A percentile compares a stretch with the other conserved stretches of the same genome.
Evolutionary conservation across 2,113 vertebrate genomes (phyloP).

Genomic region (Ovis aries): DNA sequence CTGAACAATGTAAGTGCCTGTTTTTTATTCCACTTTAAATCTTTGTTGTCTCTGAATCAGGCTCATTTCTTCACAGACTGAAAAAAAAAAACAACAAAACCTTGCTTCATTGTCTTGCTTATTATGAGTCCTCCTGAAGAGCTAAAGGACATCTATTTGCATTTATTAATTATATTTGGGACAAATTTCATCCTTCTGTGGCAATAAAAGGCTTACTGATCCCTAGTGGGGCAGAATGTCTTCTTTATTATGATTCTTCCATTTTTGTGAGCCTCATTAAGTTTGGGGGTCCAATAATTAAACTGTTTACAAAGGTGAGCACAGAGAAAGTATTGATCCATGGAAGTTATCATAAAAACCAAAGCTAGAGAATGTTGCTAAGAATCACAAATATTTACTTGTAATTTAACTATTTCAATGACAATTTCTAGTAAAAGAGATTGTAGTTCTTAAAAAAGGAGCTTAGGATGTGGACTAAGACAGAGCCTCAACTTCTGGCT

Average conservation of each 20-base stretch:
- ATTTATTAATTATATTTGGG: conserved; percentile 52
- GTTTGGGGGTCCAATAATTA: background rate
- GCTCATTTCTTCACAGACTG: conserved; percentile 21
- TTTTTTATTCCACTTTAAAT: background rate
- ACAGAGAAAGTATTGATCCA: background rate
- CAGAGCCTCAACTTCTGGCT: background rate
- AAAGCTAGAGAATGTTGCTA: background rate
- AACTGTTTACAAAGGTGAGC: background rate
- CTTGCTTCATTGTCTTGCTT: background rate
- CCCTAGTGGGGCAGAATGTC: background rate
- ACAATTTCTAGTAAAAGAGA: background rate
- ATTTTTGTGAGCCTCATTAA: conserved; percentile 7
- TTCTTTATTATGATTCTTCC: conserved; percentile 19
- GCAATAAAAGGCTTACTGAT: conserved; percentile 9
- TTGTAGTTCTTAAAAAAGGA: background rate
- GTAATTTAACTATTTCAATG: background rate
- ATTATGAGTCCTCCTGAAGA: background rate
- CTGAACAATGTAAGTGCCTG: background rate
- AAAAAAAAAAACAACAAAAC: background rate
- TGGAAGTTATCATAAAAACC: background rate
- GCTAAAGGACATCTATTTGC: background rate
- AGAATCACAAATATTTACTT: background rate
- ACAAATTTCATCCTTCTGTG: conserved; percentile 24
- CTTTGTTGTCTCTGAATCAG: background rate
- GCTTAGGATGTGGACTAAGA: background rate